These are phyloP conservation scores for Phlogophora meticulosa DNA, from an alignment of 2,888 invertebrate species.

Conservation along the genomic window DNA sequence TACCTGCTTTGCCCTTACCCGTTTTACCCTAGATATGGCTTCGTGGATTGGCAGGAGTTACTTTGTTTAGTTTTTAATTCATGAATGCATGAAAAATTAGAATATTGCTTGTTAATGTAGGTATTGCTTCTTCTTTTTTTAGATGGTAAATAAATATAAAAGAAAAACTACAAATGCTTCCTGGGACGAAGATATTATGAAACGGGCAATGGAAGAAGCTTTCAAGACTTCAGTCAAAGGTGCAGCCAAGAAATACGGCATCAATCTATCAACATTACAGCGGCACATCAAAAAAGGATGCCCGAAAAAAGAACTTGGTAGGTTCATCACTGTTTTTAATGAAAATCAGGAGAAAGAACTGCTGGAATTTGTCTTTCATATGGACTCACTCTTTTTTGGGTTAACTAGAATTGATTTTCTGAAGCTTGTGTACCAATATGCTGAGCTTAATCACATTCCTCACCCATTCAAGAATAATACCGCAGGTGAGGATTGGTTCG, in stretches of 20 bases:
- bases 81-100: background rate
- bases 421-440: constrained; percentile 13
- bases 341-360: constrained; percentile 19
- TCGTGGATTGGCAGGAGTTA: background rate
- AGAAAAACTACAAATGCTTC: constrained; percentile 38
- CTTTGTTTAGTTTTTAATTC: background rate
- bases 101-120: constrained; percentile 1
- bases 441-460: constrained; percentile 1
- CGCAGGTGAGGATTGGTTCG: constrained; percentile 7
- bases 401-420: background rate
- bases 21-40: background rate
- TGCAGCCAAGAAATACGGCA: constrained; percentile 38
- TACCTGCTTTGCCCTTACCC: background rate
- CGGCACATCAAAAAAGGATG: constrained; percentile 38
- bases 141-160: constrained; percentile 36
- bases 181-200: constrained; percentile 39
- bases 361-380: constrained; percentile 18
- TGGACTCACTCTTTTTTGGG: constrained; percentile 8
- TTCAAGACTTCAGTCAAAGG: constrained; percentile 28
- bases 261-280: constrained; percentile 35
- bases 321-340: constrained; percentile 24
- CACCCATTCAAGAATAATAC: constrained; percentile 9
- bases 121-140: constrained; percentile 1
- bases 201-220: constrained; percentile 46
- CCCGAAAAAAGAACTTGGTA: constrained; percentile 30